Base-by-base conservation (phyloP, 2,888 invertebrate genomes). In the Mellilla xanthometata region DNA sequence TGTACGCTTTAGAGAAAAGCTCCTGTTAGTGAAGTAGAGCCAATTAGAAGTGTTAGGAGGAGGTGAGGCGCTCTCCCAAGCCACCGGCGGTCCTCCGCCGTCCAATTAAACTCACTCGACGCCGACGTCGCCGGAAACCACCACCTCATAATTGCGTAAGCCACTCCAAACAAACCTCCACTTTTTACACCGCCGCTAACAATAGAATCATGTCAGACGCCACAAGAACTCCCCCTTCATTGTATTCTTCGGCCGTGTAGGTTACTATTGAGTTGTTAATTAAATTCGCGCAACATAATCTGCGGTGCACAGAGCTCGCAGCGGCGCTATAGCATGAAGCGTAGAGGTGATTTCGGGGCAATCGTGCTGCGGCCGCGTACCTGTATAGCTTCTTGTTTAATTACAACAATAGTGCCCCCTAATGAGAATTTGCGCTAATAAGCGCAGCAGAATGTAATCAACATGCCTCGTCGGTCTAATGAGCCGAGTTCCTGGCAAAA, bases 351-450 rank as follows among this genome's bases (percentile, higher is more conserved):
- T 67, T 78, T 81, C 62, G 40, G 69, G 54, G 52, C 59, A 62
- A 62, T 54, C 49, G 48, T 34, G 49, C 51, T 61, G 62, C 60
- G 50, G 53, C 68, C 66, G 69, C 38, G 70, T 72, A 72, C 72
- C 71, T 75, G 73, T 75, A 75, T 79, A 76, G 76, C 76, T 77
- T 79, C 82, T 83, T 83, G 86, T 87, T 88, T 86, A 89, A 88
- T 89, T 88, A 87, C 85, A 88, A 89, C 88, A 89, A 88, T 88
- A 88, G 88, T 87, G 78, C 81, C 77, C 81, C 80, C 86, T 89
- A 88, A 88, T 87, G 87, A 88, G 88, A 86, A 81, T 86, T 86
- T 85, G 86, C 84, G 81, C 81, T 89, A 88, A 88, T 88, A 89
- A 88, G 87, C 82, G 78, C 86, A 82, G 80, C 84, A 87, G 83